Evolutionary conservation across 2,888 invertebrate genomes (phyloP).

Genomic region (Rhingia rostrata): DNA sequence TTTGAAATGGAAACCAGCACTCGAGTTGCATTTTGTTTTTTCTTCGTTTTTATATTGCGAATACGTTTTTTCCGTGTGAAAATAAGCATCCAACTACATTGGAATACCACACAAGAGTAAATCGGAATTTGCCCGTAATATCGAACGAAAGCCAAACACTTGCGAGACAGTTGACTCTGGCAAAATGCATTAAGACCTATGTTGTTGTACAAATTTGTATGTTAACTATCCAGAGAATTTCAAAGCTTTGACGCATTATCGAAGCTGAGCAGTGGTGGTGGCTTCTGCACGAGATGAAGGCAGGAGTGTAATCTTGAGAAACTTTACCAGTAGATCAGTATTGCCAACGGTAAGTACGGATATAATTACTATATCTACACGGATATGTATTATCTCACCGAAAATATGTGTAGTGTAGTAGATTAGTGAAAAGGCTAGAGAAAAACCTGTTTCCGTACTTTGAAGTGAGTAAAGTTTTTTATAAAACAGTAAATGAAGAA

Average conservation of each 20-base stretch:
- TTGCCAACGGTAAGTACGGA: slow-evolving; percentile 31
- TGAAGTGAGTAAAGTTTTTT: too few relatives aligned
- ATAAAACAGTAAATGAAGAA: too few relatives aligned
- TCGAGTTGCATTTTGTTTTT: slow-evolving; percentile 32
- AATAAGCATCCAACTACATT: slow-evolving; percentile 49
- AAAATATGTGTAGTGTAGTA: too few relatives aligned
- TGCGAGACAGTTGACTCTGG: slow-evolving; percentile 43
- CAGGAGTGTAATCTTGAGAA: slow-evolving; percentile 32
- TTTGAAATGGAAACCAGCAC: slow-evolving; percentile 28
- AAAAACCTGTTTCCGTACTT: too few relatives aligned
- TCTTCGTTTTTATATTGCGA: slow-evolving; percentile 15
- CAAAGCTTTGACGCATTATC: slow-evolving; percentile 49
- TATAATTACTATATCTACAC: background rate
- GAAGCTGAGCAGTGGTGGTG: slow-evolving; percentile 34
- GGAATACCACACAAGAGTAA: slow-evolving; percentile 55
- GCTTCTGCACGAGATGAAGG: slow-evolving; percentile 31
- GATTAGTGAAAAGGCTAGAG: too few relatives aligned
- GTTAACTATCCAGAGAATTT: slow-evolving; percentile 45
- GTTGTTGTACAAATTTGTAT: slow-evolving; percentile 55
- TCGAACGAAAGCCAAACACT: slow-evolving; percentile 49
- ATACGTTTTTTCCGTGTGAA: slow-evolving; percentile 32
- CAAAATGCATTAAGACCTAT: slow-evolving; percentile 48
- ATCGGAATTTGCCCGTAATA: slow-evolving; percentile 51
- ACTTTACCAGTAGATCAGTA: slow-evolving; percentile 21
- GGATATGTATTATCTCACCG: background rate